These are phyloP conservation scores for Hypotaenidia philippensis DNA, from an alignment of 2,797 vertebrate species.

Conservation along the genomic window DNA sequence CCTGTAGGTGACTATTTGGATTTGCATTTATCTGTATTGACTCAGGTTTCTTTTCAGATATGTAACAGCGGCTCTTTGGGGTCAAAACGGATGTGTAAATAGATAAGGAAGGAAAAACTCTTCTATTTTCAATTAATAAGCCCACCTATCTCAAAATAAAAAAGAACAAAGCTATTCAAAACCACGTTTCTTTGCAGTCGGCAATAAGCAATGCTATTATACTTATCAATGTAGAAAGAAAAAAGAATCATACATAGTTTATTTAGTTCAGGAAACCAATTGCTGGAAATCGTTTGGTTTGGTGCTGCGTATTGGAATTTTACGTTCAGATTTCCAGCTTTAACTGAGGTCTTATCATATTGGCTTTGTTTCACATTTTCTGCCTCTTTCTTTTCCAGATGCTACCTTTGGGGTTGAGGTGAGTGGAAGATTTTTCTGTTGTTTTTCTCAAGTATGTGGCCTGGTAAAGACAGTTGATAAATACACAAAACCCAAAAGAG, in stretches of 20 bases:
- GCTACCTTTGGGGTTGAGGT: constrained; percentile 60
- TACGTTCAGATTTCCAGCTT: neutral
- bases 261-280: neutral
- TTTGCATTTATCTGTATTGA: constrained; percentile 35
- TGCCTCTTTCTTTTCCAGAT: constrained; percentile 45
- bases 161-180: constrained; percentile 7
- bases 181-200: neutral
- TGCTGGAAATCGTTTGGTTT: neutral
- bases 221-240: neutral
- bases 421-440: constrained; percentile 20
- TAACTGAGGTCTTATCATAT: neutral
- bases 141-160: neutral
- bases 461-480: neutral
- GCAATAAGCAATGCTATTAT: neutral
- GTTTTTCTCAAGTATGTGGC: neutral
- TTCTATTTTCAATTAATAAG: constrained; percentile 8
- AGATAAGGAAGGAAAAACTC: constrained; percentile 38
- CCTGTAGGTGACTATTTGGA: constrained; percentile 22
- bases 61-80: neutral
- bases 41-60: constrained; percentile 46
- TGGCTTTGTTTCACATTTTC: neutral
- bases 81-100: constrained; percentile 22
- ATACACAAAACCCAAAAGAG: neutral
- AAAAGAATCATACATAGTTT: neutral
- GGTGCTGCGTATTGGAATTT: neutral